These are phyloP conservation scores for Latrodectus hesperus DNA, from an alignment of 2,888 invertebrate species.

Conservation along the genomic window DNA sequence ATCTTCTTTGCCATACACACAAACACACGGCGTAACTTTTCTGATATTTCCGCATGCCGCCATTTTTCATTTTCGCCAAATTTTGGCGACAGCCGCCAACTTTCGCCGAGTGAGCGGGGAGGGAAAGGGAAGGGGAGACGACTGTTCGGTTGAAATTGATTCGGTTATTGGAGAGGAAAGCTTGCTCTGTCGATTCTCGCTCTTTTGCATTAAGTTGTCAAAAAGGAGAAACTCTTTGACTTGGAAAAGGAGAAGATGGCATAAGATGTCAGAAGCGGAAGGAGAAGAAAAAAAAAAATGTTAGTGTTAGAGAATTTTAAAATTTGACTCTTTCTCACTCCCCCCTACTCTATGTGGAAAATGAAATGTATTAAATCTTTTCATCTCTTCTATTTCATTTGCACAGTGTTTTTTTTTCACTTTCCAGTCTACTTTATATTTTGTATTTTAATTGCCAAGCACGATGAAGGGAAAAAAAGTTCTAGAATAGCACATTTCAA, in stretches of 20 bases:
- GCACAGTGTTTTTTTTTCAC: too few relatives aligned
- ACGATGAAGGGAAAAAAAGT: too few relatives aligned
- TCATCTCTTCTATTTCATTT: background rate
- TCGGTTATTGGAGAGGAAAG: slow-evolving; percentile 52
- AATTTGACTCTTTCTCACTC: background rate
- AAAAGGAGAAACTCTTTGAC: slow-evolving; percentile 38
- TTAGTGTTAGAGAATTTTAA: slow-evolving; percentile 2
- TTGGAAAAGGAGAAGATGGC: slow-evolving; percentile 28
- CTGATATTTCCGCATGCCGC: background rate
- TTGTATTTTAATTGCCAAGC: too few relatives aligned
- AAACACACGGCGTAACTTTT: slow-evolving; percentile 9
- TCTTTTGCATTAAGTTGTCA: slow-evolving; percentile 65
- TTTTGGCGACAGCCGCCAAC: background rate
- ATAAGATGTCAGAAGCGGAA: slow-evolving; percentile 22
- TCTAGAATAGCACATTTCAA: too few relatives aligned
- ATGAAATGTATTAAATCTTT: background rate
- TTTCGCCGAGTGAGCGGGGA: background rate
- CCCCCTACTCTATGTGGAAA: background rate
- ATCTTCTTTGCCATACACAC: slow-evolving; percentile 1
- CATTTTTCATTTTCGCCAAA: slow-evolving; percentile 6
- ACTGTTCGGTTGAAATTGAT: slow-evolving; percentile 44
- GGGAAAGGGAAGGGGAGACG: background rate
- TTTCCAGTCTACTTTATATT: too few relatives aligned
- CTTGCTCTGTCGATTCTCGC: slow-evolving; percentile 42
- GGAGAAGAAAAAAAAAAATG: background rate